phyloP scores from a whole-genome alignment of 2,888 invertebrate genomes.

The Orthosia gracilis region DNA sequence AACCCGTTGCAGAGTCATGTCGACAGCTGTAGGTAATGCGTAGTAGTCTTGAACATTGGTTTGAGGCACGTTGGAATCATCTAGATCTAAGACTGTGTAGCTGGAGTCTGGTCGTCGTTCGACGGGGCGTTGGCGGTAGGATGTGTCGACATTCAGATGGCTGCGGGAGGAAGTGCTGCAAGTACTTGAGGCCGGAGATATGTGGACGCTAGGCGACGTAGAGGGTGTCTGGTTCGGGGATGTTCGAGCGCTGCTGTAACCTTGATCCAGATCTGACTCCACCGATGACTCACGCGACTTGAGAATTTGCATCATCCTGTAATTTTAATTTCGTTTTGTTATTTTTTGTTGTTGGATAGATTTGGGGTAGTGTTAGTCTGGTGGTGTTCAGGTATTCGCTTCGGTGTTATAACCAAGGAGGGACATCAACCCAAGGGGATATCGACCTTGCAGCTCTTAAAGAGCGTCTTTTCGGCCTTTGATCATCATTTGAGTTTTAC shows the following conservation, averaged over 20 bases:
- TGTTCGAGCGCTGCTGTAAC: slow-evolving; percentile 84
- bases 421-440: slow-evolving; percentile 83
- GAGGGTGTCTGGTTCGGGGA: slow-evolving; percentile 83
- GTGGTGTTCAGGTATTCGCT: slow-evolving; percentile 80
- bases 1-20: slow-evolving; percentile 79
- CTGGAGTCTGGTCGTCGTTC: slow-evolving; percentile 64
- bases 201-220: slow-evolving; percentile 79
- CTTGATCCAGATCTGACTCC: slow-evolving; percentile 83
- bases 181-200: slow-evolving; percentile 78
- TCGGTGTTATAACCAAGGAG: slow-evolving; percentile 84
- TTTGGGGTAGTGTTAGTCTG: background rate
- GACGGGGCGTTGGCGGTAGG: slow-evolving; percentile 76
- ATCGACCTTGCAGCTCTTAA: slow-evolving; percentile 80
- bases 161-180: slow-evolving; percentile 77
- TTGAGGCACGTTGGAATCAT: slow-evolving; percentile 70
- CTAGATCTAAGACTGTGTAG: slow-evolving; percentile 78
- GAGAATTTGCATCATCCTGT: slow-evolving; percentile 88
- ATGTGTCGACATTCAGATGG: slow-evolving; percentile 68
- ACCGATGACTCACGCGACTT: slow-evolving; percentile 79
- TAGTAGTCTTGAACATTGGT: slow-evolving; percentile 74
- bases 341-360: background rate
- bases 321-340: slow-evolving; percentile 28
- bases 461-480: slow-evolving; percentile 79
- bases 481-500: slow-evolving; percentile 74
- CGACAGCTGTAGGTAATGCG: slow-evolving; percentile 76